Conservation (phyloP, 2,113 vertebrate genomes). For the Damaliscus lunatus region DNA sequence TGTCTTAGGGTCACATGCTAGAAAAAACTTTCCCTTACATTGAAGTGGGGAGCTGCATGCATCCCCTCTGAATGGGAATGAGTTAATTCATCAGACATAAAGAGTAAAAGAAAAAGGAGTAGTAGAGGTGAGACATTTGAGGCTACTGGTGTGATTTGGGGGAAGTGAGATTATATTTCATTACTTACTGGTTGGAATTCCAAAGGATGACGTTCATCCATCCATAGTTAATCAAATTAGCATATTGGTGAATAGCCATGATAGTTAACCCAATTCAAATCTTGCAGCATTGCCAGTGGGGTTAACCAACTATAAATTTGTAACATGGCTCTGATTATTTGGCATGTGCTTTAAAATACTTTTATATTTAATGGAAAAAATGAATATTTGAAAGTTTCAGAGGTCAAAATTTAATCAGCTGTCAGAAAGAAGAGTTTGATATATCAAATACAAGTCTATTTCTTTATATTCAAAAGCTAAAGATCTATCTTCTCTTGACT, state of each 20-base stretch:
- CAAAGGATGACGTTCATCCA: background rate
- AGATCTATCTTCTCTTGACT: background rate
- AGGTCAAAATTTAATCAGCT: background rate
- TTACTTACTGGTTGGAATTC: background rate
- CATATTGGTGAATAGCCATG: background rate
- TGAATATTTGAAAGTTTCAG: background rate
- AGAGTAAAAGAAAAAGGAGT: background rate
- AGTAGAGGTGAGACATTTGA: background rate
- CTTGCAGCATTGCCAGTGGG: background rate
- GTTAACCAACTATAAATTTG: background rate
- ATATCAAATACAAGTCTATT: conserved; percentile 3
- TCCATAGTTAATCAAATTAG: background rate
- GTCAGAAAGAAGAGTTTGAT: conserved; percentile 19
- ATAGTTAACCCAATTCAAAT: background rate
- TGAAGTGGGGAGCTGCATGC: background rate
- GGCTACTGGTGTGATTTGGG: background rate
- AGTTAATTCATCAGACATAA: background rate
- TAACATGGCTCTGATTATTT: background rate
- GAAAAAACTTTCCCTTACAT: background rate
- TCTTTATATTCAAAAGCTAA: conserved; percentile 28
- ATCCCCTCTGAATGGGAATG: background rate
- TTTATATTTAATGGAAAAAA: background rate
- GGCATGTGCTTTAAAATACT: background rate
- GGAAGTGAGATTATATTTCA: background rate
- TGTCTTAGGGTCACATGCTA: background rate